These are phyloP conservation scores for Spodoptera exigua DNA, from an alignment of 2,888 invertebrate genomes.

Conservation along the genomic window DNA sequence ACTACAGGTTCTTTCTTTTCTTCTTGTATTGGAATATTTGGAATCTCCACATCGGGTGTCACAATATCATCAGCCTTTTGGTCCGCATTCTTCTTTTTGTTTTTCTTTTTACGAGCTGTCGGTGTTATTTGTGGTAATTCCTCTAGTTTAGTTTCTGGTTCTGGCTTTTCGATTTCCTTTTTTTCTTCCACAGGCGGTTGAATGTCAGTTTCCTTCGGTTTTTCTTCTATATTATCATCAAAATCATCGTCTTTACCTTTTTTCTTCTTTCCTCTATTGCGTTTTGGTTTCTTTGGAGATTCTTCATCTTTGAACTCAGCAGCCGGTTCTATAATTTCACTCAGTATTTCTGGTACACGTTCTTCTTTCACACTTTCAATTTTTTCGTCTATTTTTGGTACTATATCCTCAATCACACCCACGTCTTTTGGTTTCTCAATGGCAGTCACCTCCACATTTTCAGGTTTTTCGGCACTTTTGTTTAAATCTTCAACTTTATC, in stretches of 20 bases:
- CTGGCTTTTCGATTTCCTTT: slow-evolving; percentile 17
- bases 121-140: slow-evolving; percentile 59
- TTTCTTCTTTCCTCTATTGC: slow-evolving; percentile 84
- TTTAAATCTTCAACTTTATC: slow-evolving; percentile 27
- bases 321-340: slow-evolving; percentile 56
- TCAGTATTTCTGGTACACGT: slow-evolving; percentile 56
- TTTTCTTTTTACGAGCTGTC: slow-evolving; percentile 80
- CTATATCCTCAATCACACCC: slow-evolving; percentile 53
- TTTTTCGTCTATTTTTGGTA: slow-evolving; percentile 49
- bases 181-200: slow-evolving; percentile 18
- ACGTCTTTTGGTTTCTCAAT: slow-evolving; percentile 29
- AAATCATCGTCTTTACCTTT: slow-evolving; percentile 63
- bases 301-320: slow-evolving; percentile 61
- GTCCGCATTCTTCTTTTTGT: slow-evolving; percentile 72
- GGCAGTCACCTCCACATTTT: slow-evolving; percentile 20
- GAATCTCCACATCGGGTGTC: slow-evolving; percentile 22
- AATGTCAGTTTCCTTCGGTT: slow-evolving; percentile 15
- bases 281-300: slow-evolving; percentile 83
- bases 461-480: slow-evolving; percentile 26
- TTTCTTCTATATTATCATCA: slow-evolving; percentile 53
- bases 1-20: slow-evolving; percentile 28
- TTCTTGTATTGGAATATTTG: slow-evolving; percentile 12
- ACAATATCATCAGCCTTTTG: slow-evolving; percentile 41
- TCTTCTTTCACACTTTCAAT: slow-evolving; percentile 51
- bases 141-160: slow-evolving; percentile 20